Conservation (phyloP, 2,113 vertebrate species). For the Macrotis lagotis region DNA sequence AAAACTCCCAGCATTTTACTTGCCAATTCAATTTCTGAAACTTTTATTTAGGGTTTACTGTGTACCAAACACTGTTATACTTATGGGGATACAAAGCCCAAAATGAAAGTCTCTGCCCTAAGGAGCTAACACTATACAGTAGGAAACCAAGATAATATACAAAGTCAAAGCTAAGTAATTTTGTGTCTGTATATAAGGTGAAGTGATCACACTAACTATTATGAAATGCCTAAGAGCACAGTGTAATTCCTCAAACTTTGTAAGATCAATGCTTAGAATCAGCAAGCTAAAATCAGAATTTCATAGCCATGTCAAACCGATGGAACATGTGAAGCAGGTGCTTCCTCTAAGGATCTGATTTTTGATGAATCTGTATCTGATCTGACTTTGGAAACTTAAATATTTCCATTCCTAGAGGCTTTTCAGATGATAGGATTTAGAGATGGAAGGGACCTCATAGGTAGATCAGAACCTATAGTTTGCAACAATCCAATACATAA, state of each 20-base stretch:
- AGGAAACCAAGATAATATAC: background rate
- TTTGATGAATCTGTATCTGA: background rate
- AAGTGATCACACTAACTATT: background rate
- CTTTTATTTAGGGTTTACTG: background rate
- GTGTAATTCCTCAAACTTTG: background rate
- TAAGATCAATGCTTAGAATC: background rate
- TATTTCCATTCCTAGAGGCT: background rate
- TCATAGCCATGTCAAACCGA: background rate
- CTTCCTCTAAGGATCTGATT: background rate
- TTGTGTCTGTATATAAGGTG: background rate
- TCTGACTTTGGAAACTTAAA: background rate
- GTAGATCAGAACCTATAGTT: background rate
- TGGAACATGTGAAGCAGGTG: background rate
- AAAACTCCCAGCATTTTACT: slow-evolving; percentile 67
- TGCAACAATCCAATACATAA: too few relatives aligned
- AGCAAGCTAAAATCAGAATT: background rate
- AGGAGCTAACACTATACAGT: too few relatives aligned
- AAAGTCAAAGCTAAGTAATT: background rate
- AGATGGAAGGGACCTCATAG: background rate
- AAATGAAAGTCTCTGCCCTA: background rate
- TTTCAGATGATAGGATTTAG: too few relatives aligned
- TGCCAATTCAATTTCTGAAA: background rate
- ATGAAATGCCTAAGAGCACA: slow-evolving; percentile 42
- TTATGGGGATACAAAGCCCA: background rate
- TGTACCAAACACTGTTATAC: background rate